Evolutionary conservation across 2,888 invertebrate genomes (phyloP), one percentile per base, ranked within the genome.

Genomic region (Habrosyne pyritoides): DNA sequence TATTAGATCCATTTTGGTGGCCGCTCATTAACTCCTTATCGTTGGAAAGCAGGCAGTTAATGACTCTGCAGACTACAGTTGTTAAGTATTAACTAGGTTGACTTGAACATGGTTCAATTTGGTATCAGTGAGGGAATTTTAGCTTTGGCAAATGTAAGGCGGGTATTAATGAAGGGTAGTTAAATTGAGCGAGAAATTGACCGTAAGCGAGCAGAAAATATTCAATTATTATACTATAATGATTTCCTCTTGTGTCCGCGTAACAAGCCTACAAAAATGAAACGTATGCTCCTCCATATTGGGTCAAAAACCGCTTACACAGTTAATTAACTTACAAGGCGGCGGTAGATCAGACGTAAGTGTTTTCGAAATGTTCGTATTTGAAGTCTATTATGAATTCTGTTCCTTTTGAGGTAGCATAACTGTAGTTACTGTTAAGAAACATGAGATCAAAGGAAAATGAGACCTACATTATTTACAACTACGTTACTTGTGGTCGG

Each of bases 31-130:
- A 28, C 26, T 50, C 50, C 50, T 50, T 50, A 21, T 28, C 14
- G 26, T 30, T 50, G 26, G 28, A 30, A 50, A 50, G 50, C 18
- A 50, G 28, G 28, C 50, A 50, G 28, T 30, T 50, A 28, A 50
- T 42, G 14, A 18, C 18, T 42, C n/a, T 18, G 18, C 7, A 42
- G 42, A 18, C 42, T 42, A 18, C 7, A n/a, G 42, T 12, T 42
- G 5, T n/a, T n/a, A 36, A 22, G 47, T 47, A 47, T 47, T 47
- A 12, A 47, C 47, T 21, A 14, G 18, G 42, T 42, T 42, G 42
- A 42, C 42, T n/a, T 42, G 2, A 8, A 18, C 42, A 42, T 14
- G 8, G 14, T 42, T 42, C 12, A 36, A 36, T 36, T 36, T 36
- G 36, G 36, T 14, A 36, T 36, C n/a, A 14, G 36, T 14, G 14